Conservation (phyloP, 2,113 vertebrate species). For the Silurus glanis region DNA sequence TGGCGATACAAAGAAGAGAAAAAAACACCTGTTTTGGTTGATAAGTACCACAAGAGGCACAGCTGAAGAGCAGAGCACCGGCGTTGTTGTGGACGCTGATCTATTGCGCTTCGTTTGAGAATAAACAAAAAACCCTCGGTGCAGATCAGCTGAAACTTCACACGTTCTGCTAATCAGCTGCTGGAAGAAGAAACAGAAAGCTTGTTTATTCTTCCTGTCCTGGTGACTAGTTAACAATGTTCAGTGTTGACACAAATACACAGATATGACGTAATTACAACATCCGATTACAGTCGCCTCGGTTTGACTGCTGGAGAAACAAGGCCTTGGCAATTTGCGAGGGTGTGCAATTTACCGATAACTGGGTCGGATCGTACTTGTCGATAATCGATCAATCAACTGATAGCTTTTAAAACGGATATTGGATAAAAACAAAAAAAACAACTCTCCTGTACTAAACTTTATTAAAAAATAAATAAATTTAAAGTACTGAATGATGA, state of each 20-base stretch:
- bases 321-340: too few relatives aligned
- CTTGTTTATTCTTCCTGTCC: background rate
- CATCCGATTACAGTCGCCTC: background rate
- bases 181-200: background rate
- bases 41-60: background rate
- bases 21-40: background rate
- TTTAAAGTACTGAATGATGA: too few relatives aligned
- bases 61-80: slow-evolving; percentile 7
- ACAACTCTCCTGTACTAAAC: too few relatives aligned
- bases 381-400: too few relatives aligned
- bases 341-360: too few relatives aligned
- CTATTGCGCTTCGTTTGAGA: slow-evolving; percentile 30
- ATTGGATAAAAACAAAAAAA: too few relatives aligned
- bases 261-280: background rate
- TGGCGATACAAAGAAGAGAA: background rate
- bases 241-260: background rate
- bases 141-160: background rate
- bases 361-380: too few relatives aligned
- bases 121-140: slow-evolving; percentile 1
- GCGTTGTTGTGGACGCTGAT: slow-evolving; percentile 13
- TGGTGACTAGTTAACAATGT: background rate
- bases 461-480: too few relatives aligned
- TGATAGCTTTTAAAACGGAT: too few relatives aligned
- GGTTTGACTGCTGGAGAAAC: background rate
- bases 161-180: background rate